These are phyloP conservation scores for Araneus ventricosus DNA, from an alignment of 1,140 invertebrate species.

Conservation along the genomic window DNA sequence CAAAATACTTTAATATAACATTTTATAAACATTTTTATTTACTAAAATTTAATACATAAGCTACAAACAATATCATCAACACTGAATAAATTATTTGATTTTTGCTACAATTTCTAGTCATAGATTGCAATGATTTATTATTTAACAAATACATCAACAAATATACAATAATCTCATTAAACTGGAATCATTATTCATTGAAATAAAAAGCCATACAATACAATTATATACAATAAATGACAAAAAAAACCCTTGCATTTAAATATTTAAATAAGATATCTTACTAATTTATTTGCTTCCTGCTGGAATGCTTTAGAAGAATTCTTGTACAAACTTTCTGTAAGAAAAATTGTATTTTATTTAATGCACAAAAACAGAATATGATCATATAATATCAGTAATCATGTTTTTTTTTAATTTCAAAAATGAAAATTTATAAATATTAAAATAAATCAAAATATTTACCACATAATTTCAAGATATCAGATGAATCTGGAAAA, in stretches of 20 bases:
- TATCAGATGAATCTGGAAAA: conserved; percentile 55
- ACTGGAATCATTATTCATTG: too few species aligned
- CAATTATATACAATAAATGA: too few species aligned
- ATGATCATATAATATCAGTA: not conserved
- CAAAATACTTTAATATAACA: too few species aligned
- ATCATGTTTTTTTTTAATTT: not conserved
- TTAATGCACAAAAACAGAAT: conserved; percentile 5
- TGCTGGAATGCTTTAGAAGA: conserved; percentile 52
- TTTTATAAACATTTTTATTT: too few species aligned
- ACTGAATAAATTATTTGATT: too few species aligned
- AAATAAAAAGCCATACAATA: too few species aligned
- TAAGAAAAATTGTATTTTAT: conserved; percentile 37
- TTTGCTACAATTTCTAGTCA: too few species aligned
- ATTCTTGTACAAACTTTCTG: conserved; percentile 62
- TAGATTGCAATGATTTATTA: too few species aligned
- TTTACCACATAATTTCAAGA: conserved; percentile 65
- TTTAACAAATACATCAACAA: too few species aligned
- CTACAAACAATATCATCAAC: too few species aligned
- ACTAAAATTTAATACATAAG: too few species aligned
- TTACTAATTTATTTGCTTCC: conserved; percentile 71
- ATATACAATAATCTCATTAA: too few species aligned
- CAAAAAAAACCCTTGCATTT: not conserved
- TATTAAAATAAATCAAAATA: not conserved
- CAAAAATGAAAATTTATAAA: not conserved
- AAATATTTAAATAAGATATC: not conserved